Evolutionary conservation across 2,113 vertebrate genomes (phyloP).

Genomic region (Acrocephalus kingi): DNA sequence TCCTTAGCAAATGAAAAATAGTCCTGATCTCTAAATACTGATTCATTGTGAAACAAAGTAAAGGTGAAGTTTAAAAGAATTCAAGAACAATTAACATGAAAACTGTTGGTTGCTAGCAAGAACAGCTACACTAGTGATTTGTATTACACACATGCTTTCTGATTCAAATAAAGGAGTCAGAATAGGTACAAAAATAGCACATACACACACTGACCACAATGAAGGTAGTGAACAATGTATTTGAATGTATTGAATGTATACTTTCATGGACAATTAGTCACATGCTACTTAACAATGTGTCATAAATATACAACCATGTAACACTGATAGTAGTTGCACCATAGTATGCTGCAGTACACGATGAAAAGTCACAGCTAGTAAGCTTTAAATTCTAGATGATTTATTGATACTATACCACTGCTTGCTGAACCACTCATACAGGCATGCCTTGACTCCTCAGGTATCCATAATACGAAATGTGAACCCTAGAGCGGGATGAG

Average conservation of each 20-base stretch:
- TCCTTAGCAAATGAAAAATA: neutral
- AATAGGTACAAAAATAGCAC: neutral
- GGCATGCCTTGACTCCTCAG: neutral
- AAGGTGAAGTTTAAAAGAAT: neutral
- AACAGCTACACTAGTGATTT: neutral
- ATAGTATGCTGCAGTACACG: neutral
- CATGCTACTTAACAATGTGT: fast-evolving
- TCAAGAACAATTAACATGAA: neutral
- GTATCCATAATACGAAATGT: neutral
- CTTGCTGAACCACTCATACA: neutral
- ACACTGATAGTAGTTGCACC: neutral
- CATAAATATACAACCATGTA: neutral
- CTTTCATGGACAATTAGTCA: neutral
- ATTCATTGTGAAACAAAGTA: neutral
- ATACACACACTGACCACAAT: neutral
- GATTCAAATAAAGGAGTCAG: neutral
- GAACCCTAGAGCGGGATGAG: fast-evolving
- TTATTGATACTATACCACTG: neutral
- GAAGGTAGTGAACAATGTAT: neutral
- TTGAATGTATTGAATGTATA: neutral
- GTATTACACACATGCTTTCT: neutral
- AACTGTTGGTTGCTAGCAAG: neutral
- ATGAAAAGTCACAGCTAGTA: neutral
- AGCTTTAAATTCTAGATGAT: neutral
- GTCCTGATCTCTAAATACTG: neutral